Evolutionary conservation across 1,140 invertebrate species (phyloP).

Genomic region (Samia ricini): DNA sequence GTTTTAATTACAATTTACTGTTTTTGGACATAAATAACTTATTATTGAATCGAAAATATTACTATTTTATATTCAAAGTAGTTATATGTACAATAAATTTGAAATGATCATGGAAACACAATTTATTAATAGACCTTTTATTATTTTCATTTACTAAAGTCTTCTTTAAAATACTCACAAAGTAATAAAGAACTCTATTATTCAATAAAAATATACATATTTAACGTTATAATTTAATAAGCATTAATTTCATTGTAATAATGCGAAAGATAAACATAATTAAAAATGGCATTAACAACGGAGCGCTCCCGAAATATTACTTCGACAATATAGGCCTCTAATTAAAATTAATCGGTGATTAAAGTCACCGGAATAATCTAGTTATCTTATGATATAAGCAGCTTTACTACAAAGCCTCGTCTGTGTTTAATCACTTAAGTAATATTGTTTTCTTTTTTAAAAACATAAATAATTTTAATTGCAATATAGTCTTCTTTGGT

Average conservation of each 20-base stretch:
- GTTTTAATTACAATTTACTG: no score
- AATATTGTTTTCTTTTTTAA: no score
- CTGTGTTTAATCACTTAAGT: no score
- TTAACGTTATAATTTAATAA: slow-evolving; percentile 7
- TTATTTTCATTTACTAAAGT: no score
- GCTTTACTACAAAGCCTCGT: no score
- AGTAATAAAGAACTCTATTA: not conserved
- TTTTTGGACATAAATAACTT: no score
- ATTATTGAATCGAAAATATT: no score
- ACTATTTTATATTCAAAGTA: no score
- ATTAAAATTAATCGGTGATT: slow-evolving; percentile 38
- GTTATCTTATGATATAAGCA: slow-evolving; percentile 17
- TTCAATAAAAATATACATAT: not conserved
- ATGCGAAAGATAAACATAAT: slow-evolving; percentile 47
- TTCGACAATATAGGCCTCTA: slow-evolving; percentile 21
- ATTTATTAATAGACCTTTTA: no score
- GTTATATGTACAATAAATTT: no score
- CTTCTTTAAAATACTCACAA: no score
- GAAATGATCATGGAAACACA: no score
- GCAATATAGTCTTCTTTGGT: not conserved
- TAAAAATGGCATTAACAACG: slow-evolving; percentile 37
- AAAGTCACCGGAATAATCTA: slow-evolving; percentile 19
- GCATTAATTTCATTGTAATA: slow-evolving; percentile 34
- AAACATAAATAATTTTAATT: not conserved
- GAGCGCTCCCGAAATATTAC: slow-evolving; percentile 16